Base-by-base conservation (phyloP, 2,888 invertebrate species). In the Chrysotoxum bicinctum region DNA sequence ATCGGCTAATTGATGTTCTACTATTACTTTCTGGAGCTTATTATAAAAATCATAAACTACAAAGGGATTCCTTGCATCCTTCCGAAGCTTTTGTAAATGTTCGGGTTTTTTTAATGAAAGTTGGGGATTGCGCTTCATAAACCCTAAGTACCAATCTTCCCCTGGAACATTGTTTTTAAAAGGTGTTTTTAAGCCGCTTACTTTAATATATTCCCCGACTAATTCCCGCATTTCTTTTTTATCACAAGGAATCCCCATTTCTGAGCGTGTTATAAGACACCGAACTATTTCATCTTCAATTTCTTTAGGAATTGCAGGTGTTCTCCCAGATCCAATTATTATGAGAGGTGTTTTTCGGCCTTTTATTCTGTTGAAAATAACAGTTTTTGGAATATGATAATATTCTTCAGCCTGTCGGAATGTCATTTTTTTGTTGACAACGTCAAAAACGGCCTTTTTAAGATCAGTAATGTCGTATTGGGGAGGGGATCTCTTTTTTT, bases 11-110 rank as follows among this genome's bases (percentile, higher is more conserved):
- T 6, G 6, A 40, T 62, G 19, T 35, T 48, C 54, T 19, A 69
- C n/a, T 9, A 62, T 45, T n/a, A n/a, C n/a, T 30, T 56, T 68
- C 10, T 48, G 56, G 4, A 73, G 35, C 23, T 72, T 72, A 7
- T 73, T 40, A 66, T 72, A 64, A 60, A 78, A 78, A 32, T 60
- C 40, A 54, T 70, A 76, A 32, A 77, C 32, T 0, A 77, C 52
- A 32, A 45, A 21, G 14, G 69, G 60, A 12, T 77, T 52, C 12
- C 70, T 26, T 35, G 64, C 56, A 72, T 70, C 50, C 48, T 45
- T 45, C 45, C 19, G 19, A 45, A 45, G 19, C 19, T 79, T 72
- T 58, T 73, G 40, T 35, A 35, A 14, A 21, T 72, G 69, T 35
- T 69, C 54, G 2, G 40, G 69, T 37, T 69, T 69, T n/a, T 40